Percentiles rank a stretch among this genome's conserved stretches.
Evolutionary conservation across 2,113 vertebrate genomes (phyloP).

Genomic region (Sterrhoptilus dennistouni): DNA sequence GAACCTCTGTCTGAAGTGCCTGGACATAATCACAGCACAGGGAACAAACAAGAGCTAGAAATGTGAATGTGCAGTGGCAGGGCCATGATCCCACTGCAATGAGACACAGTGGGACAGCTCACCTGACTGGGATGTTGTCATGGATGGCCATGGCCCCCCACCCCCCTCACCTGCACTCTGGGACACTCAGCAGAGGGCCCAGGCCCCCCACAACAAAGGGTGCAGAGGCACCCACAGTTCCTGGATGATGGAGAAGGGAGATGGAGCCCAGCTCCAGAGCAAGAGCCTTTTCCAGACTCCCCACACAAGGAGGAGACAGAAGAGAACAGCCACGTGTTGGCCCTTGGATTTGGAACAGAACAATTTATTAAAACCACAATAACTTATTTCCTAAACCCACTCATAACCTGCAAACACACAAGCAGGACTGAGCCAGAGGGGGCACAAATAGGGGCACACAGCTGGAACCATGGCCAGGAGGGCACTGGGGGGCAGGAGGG

Average conservation of each 20-base stretch:
- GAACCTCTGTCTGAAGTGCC: not conserved
- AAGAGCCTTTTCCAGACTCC: not conserved
- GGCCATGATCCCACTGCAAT: not conserved
- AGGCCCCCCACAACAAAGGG: not conserved
- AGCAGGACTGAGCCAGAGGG: not conserved
- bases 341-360: not conserved
- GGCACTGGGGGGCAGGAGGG: not conserved
- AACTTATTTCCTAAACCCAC: not conserved
- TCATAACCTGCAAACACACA: not conserved
- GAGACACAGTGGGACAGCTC: not conserved
- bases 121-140: not conserved
- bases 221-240: not conserved
- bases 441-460: rapidly evolving
- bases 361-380: not conserved
- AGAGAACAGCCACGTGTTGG: not conserved
- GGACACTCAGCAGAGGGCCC: not conserved
- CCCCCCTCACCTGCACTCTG: rapidly evolving
- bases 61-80: not conserved
- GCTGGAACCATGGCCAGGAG: not conserved
- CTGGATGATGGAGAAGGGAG: not conserved
- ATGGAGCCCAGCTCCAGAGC: not conserved
- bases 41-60: not conserved
- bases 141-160: not conserved
- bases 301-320: rapidly evolving
- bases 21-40: not conserved